Conservation (phyloP, 2,113 vertebrate species). For the Ameiurus melas region DNA sequence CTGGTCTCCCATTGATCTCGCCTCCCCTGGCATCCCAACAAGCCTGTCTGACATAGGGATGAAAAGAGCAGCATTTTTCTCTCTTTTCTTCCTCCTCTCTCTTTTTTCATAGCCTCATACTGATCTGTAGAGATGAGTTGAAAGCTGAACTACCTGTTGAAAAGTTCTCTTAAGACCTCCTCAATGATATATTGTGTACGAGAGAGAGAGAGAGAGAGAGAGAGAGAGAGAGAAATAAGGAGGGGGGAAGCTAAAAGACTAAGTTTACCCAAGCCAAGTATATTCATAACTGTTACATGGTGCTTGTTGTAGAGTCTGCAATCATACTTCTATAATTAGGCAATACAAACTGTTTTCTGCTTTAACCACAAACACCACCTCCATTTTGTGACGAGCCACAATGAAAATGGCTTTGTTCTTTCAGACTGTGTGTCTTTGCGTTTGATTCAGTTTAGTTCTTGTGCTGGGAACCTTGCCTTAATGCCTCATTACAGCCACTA, state of each 20-base stretch:
- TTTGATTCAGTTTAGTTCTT: slow-evolving; percentile 53
- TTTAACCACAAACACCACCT: slow-evolving; percentile 51
- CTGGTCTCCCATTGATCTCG: slow-evolving; percentile 77
- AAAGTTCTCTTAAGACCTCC: slow-evolving; percentile 79
- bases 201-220: slow-evolving; percentile 64
- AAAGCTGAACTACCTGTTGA: slow-evolving; percentile 84
- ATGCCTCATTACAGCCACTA: slow-evolving; percentile 73
- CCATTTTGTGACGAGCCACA: slow-evolving; percentile 38
- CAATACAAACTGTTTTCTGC: slow-evolving; percentile 43
- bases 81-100: slow-evolving; percentile 66
- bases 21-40: slow-evolving; percentile 67
- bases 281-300: slow-evolving; percentile 36
- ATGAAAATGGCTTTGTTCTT: slow-evolving; percentile 48
- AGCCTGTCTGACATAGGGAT: slow-evolving; percentile 72
- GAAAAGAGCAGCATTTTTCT: slow-evolving; percentile 74
- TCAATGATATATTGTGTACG: slow-evolving; percentile 84
- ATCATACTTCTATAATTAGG: slow-evolving; percentile 48
- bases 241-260: slow-evolving; percentile 14
- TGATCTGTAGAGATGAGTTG: slow-evolving; percentile 73
- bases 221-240: slow-evolving; percentile 47
- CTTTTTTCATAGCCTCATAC: slow-evolving; percentile 56
- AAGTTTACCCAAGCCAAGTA: slow-evolving; percentile 19
- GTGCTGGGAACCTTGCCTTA: slow-evolving; percentile 62
- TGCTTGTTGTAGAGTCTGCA: neutral
- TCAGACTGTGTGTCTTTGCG: slow-evolving; percentile 39